Conservation (phyloP, 1,140 invertebrate genomes). For the Maconellicoccus hirsutus region DNA sequence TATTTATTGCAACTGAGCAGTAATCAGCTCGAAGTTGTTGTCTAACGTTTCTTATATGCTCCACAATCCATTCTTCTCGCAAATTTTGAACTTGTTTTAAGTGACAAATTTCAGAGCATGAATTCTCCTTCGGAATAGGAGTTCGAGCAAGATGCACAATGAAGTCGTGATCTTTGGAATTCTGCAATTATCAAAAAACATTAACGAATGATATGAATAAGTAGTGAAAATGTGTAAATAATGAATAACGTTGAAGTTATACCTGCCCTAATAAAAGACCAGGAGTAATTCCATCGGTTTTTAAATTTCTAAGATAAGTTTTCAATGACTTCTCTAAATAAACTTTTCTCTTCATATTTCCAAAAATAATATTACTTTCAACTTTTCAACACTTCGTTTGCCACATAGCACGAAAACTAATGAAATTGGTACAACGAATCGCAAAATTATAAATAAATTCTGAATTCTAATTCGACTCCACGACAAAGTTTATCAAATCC, state of each 20-base stretch:
- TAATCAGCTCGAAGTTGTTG: too few relatives aligned
- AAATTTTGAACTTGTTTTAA: conserved; percentile 2
- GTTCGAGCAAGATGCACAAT: conserved; percentile 26
- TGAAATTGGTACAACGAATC: not conserved
- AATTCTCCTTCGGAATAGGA: conserved; percentile 18
- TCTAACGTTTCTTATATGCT: conserved; percentile 6
- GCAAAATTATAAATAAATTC: too few relatives aligned
- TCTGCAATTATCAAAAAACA: conserved; percentile 23
- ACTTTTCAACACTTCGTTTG: not conserved
- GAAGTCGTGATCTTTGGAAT: conserved; percentile 25
- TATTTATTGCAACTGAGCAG: too few relatives aligned
- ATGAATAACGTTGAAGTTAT: not conserved
- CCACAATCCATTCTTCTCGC: not conserved
- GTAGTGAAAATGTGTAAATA: conserved; percentile 1
- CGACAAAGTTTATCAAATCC: too few relatives aligned
- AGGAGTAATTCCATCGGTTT: conserved; percentile 23
- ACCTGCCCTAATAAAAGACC: conserved; percentile 27
- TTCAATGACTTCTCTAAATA: not conserved
- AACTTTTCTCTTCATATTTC: not conserved
- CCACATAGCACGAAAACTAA: not conserved
- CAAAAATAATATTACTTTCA: not conserved
- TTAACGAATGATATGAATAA: not conserved
- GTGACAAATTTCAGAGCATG: not conserved
- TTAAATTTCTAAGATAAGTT: not conserved
- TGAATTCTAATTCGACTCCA: too few relatives aligned